A percentile compares a stretch with the other conserved stretches of the same genome.
Conservation (phyloP, 2,888 invertebrate genomes). For the Axea sp. region DNA sequence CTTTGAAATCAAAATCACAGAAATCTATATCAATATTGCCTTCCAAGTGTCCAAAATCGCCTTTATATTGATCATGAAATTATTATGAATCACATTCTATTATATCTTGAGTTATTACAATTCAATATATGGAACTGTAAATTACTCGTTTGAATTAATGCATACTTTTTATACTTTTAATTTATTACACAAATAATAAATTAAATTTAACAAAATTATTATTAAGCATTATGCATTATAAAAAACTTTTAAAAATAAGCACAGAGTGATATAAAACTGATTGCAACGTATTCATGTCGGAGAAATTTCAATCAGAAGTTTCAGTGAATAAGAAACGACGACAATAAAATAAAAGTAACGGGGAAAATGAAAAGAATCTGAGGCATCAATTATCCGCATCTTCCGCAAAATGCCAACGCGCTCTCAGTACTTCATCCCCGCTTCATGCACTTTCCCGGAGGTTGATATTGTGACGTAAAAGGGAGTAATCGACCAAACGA, state of each 20-base stretch:
- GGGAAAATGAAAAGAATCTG: conserved; percentile 23
- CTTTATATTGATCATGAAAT: conserved; percentile 43
- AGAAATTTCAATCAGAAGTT: conserved; percentile 12
- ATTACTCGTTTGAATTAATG: no score
- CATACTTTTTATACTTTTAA: no score
- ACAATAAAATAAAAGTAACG: conserved; percentile 33
- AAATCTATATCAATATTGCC: conserved; percentile 42
- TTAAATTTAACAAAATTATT: no score
- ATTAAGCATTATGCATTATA: background rate
- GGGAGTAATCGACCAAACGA: conserved; percentile 64
- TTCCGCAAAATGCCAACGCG: conserved; percentile 66
- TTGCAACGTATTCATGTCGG: background rate
- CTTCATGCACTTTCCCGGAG: conserved; percentile 61
- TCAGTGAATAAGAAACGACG: conserved; percentile 14
- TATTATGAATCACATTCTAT: conserved; percentile 45
- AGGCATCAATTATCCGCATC: conserved; percentile 63
- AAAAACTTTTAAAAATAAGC: no score
- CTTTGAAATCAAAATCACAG: conserved; percentile 31
- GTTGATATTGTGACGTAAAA: conserved; percentile 65
- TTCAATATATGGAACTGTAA: conserved; percentile 1
- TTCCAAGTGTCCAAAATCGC: conserved; percentile 24
- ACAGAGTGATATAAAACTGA: no score
- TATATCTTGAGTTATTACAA: conserved; percentile 14
- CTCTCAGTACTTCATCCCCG: conserved; percentile 63
- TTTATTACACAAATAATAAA: no score